These are phyloP conservation scores for Plecturocebus donacophilus DNA, from an alignment of 2,113 vertebrate species.

Conservation along the genomic window DNA sequence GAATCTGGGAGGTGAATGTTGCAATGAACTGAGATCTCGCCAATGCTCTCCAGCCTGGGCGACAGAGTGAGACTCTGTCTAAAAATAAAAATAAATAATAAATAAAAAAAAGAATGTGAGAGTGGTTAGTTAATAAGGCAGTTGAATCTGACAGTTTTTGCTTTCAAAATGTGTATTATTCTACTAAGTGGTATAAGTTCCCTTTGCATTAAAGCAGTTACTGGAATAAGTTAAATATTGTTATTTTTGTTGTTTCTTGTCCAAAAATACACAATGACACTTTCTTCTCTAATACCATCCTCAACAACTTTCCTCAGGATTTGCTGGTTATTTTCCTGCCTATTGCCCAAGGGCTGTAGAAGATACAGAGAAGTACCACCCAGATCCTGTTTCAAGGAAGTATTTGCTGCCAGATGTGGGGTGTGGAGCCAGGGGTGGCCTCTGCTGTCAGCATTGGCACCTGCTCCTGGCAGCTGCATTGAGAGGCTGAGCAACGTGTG, in stretches of 20 bases:
- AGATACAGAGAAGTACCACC: neutral
- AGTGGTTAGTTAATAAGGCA: neutral
- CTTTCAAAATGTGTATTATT: neutral
- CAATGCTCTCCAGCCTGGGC: neutral
- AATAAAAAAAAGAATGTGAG: neutral
- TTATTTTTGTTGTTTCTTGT: neutral
- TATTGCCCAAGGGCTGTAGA: neutral
- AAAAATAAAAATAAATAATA: neutral
- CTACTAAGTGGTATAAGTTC: neutral
- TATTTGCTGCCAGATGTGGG: neutral
- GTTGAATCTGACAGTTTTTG: neutral
- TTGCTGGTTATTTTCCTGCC: neutral
- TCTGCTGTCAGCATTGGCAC: no score
- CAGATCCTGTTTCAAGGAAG: neutral
- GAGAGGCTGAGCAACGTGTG: fast-evolving
- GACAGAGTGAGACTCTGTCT: neutral
- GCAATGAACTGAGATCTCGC: no score
- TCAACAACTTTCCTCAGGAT: neutral
- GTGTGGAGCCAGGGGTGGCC: fast-evolving
- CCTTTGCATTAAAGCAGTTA: neutral
- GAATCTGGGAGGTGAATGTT: neutral
- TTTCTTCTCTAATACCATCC: neutral
- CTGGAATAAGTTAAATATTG: neutral
- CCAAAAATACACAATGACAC: neutral
- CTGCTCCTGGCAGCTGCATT: fast-evolving